Conservation (phyloP, 2,113 vertebrate species). For the Vicugna pacos region DNA sequence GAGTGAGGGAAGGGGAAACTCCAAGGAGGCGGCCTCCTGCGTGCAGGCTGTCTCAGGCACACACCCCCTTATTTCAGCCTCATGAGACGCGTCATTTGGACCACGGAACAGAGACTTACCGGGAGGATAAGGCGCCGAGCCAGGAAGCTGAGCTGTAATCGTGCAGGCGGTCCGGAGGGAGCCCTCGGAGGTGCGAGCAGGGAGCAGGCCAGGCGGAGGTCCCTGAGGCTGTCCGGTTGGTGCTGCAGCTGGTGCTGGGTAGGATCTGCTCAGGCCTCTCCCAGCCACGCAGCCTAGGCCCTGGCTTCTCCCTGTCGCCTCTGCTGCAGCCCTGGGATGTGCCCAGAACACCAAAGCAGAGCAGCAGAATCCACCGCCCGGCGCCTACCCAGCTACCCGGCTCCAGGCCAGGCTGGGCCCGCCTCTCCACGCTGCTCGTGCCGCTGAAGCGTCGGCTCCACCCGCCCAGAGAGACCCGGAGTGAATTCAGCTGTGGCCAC, state of each 20-base stretch:
- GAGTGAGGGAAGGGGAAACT: not conserved
- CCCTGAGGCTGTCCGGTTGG: fast-evolving
- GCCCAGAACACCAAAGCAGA: constrained; percentile 44
- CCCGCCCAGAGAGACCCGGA: not conserved
- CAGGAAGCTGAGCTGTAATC: not conserved
- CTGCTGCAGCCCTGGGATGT: constrained; percentile 50
- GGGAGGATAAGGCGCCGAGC: not conserved
- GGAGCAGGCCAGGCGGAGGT: not conserved
- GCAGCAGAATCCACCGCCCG: not conserved
- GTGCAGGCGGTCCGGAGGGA: not conserved
- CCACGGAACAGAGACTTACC: not conserved
- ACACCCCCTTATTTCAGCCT: not conserved
- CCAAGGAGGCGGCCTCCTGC: not conserved
- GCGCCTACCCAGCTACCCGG: not conserved
- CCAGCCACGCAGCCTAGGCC: not conserved
- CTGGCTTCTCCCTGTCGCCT: not conserved
- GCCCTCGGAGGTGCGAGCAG: not conserved
- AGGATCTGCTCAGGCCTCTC: not conserved
- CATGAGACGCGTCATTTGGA: not conserved
- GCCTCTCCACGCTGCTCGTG: fast-evolving
- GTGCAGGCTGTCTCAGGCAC: not conserved
- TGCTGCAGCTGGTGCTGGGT: not conserved
- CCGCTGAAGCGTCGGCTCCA: not conserved
- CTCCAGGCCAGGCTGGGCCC: not conserved
- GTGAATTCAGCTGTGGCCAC: not conserved